phyloP scores from a whole-genome alignment of 2,888 invertebrate genomes.

The Torymus texanus region DNA sequence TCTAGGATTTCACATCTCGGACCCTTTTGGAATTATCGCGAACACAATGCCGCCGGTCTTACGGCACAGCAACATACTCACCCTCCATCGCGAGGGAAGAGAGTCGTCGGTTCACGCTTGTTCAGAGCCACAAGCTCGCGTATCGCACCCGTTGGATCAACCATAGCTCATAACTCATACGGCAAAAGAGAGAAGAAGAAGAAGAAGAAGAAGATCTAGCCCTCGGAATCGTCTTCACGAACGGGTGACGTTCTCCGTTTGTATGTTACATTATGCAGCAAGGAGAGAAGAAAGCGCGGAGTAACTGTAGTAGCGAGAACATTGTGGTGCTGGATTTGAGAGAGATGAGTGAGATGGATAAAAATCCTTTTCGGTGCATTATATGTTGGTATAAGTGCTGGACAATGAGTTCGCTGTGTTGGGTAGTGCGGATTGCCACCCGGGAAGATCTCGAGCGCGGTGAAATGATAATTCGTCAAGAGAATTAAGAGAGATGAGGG shows the following conservation, averaged over 20 bases:
- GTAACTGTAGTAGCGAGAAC: neutral
- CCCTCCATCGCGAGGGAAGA: constrained; percentile 49
- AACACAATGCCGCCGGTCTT: constrained; percentile 66
- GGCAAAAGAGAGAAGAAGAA: constrained; percentile 25
- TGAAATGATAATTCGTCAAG: constrained; percentile 1
- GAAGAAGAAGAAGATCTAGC: too few species aligned
- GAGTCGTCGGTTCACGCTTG: constrained; percentile 58
- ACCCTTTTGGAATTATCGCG: constrained; percentile 72
- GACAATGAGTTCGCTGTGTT: constrained; percentile 29
- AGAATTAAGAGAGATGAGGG: neutral
- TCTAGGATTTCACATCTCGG: constrained; percentile 72
- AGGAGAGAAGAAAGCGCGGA: constrained; percentile 29
- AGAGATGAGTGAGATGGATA: constrained; percentile 23
- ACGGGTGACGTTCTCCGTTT: constrained; percentile 66
- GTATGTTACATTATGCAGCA: constrained; percentile 69
- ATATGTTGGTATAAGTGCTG: constrained; percentile 31
- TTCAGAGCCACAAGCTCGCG: constrained; percentile 54
- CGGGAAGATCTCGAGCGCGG: neutral
- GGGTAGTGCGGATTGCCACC: neutral
- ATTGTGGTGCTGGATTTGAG: neutral
- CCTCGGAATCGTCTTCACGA: constrained; percentile 60
- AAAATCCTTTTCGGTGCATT: constrained; percentile 34
- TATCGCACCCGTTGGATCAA: constrained; percentile 70
- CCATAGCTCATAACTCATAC: constrained; percentile 64
- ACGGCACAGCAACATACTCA: constrained; percentile 55